A percentile compares a stretch with the other conserved stretches of the same genome.
Evolutionary conservation across 1,140 invertebrate species (phyloP).

Genomic region (Pogonomyrmex barbatus): DNA sequence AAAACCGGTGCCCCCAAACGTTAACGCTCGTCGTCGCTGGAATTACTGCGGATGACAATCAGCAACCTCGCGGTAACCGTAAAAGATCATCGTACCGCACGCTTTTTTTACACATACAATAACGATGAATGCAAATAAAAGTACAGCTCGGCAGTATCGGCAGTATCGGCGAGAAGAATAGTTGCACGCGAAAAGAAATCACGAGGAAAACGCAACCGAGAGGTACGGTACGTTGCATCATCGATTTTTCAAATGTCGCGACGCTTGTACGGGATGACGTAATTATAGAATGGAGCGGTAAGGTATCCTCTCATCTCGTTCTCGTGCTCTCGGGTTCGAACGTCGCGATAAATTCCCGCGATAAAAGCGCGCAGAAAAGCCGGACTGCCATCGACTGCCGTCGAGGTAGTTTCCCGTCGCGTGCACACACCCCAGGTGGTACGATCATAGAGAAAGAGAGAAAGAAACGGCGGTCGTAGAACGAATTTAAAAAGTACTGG

Average conservation of each 20-base stretch:
- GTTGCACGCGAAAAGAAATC: conserved; percentile 9
- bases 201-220: not conserved
- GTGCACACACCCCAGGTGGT: conserved; percentile 41
- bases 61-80: conserved; percentile 14
- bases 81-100: not conserved
- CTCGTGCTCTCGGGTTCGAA: not conserved
- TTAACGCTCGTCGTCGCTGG: not conserved
- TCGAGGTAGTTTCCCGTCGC: conserved; percentile 41
- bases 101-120: not conserved
- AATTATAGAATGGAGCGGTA: conserved; percentile 23
- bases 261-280: conserved; percentile 1
- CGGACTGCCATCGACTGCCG: not conserved
- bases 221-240: not conserved
- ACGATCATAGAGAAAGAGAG: conserved; percentile 27
- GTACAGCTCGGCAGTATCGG: not conserved
- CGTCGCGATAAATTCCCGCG: conserved; percentile 27
- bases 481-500: conserved; percentile 61
- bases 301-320: conserved; percentile 4
- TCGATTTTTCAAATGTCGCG: conserved; percentile 4
- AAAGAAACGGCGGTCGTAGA: conserved; percentile 53
- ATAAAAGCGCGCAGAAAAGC: conserved; percentile 30
- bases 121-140: conserved; percentile 31
- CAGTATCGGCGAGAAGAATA: not conserved
- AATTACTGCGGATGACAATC: conserved; percentile 11
- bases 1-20: not conserved